Conservation (phyloP, 64 coral and sea anemone species). For the Pocillopora verrucosa region DNA sequence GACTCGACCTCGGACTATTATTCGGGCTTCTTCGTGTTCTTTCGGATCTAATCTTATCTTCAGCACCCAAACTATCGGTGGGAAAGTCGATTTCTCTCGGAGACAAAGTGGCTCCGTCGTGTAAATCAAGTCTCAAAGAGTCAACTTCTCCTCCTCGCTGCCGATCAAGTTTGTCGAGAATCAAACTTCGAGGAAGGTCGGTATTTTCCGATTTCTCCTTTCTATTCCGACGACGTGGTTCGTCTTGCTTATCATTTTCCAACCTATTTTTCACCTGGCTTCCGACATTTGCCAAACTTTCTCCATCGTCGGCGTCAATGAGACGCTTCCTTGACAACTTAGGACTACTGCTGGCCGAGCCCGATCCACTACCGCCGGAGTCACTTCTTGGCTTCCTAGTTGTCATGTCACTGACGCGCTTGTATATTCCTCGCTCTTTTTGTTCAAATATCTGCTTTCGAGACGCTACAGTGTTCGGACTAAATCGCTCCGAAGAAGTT, state of each 20-base stretch:
- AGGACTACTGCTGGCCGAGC: constrained; percentile 21
- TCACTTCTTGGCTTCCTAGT: constrained; percentile 4
- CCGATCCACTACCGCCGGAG: constrained; percentile 20
- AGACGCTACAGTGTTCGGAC: constrained; percentile 21
- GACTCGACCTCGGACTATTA: constrained; percentile 38
- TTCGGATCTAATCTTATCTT: constrained; percentile 27
- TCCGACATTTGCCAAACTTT: neutral
- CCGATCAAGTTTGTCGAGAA: constrained; percentile 1
- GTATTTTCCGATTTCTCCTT: constrained; percentile 16
- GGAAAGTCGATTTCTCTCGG: constrained; percentile 49
- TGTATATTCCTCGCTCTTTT: constrained; percentile 15
- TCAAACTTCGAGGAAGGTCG: constrained; percentile 15
- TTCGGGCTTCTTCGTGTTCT: constrained; percentile 30
- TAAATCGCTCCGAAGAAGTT: constrained; percentile 20
- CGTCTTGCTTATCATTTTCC: constrained; percentile 6
- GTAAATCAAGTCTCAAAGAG: constrained; percentile 34
- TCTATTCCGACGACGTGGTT: constrained; percentile 1
- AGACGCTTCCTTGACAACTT: constrained; percentile 8
- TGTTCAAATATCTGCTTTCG: constrained; percentile 58
- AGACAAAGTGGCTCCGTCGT: neutral
- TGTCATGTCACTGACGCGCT: constrained; percentile 26
- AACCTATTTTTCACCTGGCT: neutral
- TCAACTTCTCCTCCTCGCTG: neutral
- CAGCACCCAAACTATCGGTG: constrained; percentile 3
- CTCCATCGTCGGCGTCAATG: constrained; percentile 20